phyloP scores from a whole-genome alignment of 2,113 vertebrate genomes.

The Rhinogobius similis region DNA sequence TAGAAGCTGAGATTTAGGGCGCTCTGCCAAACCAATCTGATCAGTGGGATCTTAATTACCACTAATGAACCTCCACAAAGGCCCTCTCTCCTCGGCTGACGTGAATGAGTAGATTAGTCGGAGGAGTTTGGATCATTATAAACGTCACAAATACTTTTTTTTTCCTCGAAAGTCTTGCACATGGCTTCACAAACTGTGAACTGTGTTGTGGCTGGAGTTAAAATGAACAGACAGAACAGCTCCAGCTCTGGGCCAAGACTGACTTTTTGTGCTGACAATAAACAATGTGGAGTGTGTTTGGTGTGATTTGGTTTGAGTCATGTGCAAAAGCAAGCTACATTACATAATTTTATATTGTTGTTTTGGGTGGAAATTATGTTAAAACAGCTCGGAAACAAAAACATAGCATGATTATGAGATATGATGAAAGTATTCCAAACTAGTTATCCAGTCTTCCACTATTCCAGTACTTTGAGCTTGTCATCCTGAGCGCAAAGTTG shows the following conservation, averaged over 20 bases:
- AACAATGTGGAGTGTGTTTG: neutral
- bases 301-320: neutral
- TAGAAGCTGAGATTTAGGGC: conserved; percentile 3
- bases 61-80: conserved; percentile 10
- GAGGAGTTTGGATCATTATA: conserved; percentile 2
- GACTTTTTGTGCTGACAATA: conserved; percentile 5
- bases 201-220: neutral
- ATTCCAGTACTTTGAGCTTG: neutral
- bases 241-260: neutral
- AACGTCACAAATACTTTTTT: neutral
- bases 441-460: no score
- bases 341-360: neutral
- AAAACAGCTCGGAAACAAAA: neutral
- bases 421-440: no score
- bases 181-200: conserved; percentile 2
- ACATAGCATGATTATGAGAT: no score
- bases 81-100: neutral
- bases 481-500: neutral
- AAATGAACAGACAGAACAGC: neutral
- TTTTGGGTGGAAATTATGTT: neutral
- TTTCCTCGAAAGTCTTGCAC: neutral
- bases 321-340: neutral
- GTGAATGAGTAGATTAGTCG: conserved; percentile 4
- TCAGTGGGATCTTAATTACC: conserved; percentile 5
- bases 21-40: conserved; percentile 6